Evolutionary conservation across 2,113 vertebrate genomes (phyloP).

Genomic region (Mus pahari): DNA sequence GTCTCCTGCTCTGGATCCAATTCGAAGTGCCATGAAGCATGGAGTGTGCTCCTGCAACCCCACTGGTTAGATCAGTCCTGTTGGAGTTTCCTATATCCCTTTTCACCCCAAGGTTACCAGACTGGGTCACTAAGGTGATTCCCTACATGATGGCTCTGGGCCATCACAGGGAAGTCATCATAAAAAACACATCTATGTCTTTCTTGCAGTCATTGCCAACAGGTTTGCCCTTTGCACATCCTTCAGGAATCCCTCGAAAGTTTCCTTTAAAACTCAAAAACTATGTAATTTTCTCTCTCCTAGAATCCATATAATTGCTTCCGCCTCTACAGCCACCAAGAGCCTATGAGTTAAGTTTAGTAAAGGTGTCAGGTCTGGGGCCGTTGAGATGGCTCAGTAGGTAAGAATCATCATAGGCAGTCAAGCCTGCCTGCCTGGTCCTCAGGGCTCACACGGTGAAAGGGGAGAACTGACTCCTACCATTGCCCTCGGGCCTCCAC

Average conservation of each 20-base stretch:
- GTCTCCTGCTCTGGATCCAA: background rate
- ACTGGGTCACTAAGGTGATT: background rate
- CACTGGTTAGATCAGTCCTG: background rate
- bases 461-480: background rate
- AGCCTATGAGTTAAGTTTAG: background rate
- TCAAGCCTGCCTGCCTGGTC: background rate
- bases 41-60: fast-evolving
- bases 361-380: too few species aligned
- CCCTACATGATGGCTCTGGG: background rate
- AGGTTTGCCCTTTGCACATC: background rate
- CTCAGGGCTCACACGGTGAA: background rate
- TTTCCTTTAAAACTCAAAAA: background rate
- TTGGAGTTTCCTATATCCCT: background rate
- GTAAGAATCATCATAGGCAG: too few species aligned
- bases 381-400: too few species aligned
- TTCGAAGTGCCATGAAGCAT: background rate
- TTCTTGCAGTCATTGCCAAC: background rate
- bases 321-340: too few species aligned
- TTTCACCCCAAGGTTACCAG: background rate
- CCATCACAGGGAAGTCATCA: background rate
- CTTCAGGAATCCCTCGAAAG: background rate
- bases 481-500: background rate
- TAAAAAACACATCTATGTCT: background rate
- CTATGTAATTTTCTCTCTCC: background rate
- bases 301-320: background rate